These are phyloP conservation scores for Agrypnia vestita DNA, from an alignment of 1,140 invertebrate genomes.

Conservation along the genomic window DNA sequence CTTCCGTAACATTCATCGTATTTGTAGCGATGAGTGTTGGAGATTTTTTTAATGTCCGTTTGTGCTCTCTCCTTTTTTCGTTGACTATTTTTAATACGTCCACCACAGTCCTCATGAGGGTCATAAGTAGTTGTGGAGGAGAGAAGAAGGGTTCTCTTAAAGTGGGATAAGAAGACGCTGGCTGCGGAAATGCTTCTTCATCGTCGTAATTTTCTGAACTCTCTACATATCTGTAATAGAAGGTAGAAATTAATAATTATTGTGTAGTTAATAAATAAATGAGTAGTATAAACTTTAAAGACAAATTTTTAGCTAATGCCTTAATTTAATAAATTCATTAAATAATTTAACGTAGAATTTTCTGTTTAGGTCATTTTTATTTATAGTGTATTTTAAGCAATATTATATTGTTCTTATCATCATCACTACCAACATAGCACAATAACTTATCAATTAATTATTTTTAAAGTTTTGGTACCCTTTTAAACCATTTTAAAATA, in stretches of 20 bases:
- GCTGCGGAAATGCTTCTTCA: constrained; percentile 19
- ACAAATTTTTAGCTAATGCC: too few species aligned
- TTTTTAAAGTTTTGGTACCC: too few species aligned
- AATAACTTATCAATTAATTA: too few species aligned
- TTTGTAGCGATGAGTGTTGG: background rate
- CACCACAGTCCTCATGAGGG: constrained; percentile 65
- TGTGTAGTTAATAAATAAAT: too few species aligned
- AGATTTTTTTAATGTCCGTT: background rate
- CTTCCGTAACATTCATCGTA: background rate
- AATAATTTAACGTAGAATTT: too few species aligned
- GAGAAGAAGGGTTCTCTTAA: constrained; percentile 61
- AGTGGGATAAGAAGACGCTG: constrained; percentile 25
- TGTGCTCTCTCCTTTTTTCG: constrained; percentile 61
- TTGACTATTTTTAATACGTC: constrained; percentile 69
- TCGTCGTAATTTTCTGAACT: constrained; percentile 48
- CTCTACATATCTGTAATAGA: constrained; percentile 47
- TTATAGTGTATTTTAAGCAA: too few species aligned
- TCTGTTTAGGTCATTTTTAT: too few species aligned
- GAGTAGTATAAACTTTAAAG: too few species aligned
- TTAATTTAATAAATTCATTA: too few species aligned
- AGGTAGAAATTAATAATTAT: background rate
- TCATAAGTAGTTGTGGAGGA: constrained; percentile 66
- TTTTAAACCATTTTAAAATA: too few species aligned
- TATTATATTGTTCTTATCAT: too few species aligned
- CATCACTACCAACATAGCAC: too few species aligned